Evolutionary conservation across 2,113 vertebrate species (phyloP).

Genomic region (Microcebus murinus): DNA sequence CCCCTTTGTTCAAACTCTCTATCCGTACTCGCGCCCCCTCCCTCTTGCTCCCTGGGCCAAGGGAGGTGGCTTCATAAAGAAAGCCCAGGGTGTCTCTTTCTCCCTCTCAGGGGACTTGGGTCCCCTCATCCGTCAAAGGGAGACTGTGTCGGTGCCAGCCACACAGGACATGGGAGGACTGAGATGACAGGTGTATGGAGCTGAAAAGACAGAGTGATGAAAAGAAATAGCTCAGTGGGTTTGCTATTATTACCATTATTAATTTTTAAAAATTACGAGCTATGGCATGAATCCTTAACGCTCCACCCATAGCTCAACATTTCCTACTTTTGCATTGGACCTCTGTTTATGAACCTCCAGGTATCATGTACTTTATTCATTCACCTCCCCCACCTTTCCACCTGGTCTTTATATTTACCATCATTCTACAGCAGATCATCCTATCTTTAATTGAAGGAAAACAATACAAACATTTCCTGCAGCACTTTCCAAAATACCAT

Average conservation of each 20-base stretch:
- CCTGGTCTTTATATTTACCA: neutral
- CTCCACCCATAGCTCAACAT: neutral
- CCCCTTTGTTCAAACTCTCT: neutral
- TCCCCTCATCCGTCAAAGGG: neutral
- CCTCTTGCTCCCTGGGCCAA: neutral
- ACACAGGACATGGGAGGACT: neutral
- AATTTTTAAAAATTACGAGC: neutral
- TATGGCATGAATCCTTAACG: neutral
- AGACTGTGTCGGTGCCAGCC: neutral
- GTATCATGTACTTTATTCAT: neutral
- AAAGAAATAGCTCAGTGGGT: neutral
- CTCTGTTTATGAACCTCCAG: neutral
- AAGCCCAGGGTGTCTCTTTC: neutral
- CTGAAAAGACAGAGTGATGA: neutral
- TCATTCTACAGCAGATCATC: neutral
- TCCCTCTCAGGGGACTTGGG: neutral
- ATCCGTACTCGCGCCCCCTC: neutral
- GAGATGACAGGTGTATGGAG: neutral
- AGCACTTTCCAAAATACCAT: neutral
- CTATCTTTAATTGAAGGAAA: neutral
- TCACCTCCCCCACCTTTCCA: no score
- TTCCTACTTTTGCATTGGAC: neutral
- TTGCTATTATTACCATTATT: neutral
- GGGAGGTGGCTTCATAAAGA: neutral
- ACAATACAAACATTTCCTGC: neutral